Percentiles rank a stretch among this genome's conserved stretches.
Conservation (phyloP, 1,140 invertebrate genomes). For the Cecropterus lyciades region DNA sequence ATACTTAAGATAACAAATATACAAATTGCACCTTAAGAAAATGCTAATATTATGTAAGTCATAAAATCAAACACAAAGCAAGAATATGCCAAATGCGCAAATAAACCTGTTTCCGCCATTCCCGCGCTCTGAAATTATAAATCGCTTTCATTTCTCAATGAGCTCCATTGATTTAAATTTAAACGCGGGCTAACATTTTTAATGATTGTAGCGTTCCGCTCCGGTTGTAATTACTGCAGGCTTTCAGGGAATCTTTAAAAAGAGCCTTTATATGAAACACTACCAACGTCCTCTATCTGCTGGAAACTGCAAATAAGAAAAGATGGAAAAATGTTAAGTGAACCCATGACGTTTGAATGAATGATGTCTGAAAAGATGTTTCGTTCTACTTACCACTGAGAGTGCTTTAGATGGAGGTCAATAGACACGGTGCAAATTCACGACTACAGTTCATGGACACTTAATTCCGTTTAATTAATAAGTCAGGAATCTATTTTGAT, state of each 20-base stretch:
- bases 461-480: too few species aligned
- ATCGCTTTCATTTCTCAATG: constrained; percentile 8
- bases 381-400: not conserved
- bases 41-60: not conserved
- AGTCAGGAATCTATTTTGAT: too few species aligned
- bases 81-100: constrained; percentile 5
- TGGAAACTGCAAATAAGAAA: constrained; percentile 8
- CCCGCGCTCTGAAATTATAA: constrained; percentile 3
- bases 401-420: not conserved
- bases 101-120: constrained; percentile 5
- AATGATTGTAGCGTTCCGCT: constrained; percentile 23
- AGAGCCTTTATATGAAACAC: constrained; percentile 19
- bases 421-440: not conserved
- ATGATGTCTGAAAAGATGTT: not conserved
- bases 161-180: constrained; percentile 28
- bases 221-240: constrained; percentile 30
- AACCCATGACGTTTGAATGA: not conserved
- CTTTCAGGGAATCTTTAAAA: constrained; percentile 28
- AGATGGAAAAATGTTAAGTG: not conserved
- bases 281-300: constrained; percentile 17
- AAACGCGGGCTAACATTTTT: constrained; percentile 14
- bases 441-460: too few species aligned
- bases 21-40: too few species aligned
- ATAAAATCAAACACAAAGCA: constrained; percentile 4
- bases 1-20: too few species aligned